phyloP scores from a whole-genome alignment of 2,888 invertebrate genomes.

The Pyrrhosoma nymphula region DNA sequence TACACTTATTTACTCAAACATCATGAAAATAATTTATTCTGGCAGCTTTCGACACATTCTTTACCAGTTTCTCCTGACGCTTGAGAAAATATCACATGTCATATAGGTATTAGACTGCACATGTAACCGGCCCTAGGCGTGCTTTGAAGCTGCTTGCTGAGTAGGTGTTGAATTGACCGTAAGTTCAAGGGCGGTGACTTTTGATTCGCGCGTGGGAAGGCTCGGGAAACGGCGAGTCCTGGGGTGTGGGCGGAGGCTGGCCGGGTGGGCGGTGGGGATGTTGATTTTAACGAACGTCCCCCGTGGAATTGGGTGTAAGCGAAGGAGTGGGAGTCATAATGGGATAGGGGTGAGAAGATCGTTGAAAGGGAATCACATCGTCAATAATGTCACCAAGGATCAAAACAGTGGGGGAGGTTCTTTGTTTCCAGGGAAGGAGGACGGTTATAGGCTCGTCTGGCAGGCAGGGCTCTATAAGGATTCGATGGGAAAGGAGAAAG shows the following conservation, averaged over 20 bases:
- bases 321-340: not conserved
- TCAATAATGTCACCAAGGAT: constrained; percentile 37
- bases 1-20: too few species aligned
- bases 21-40: too few species aligned
- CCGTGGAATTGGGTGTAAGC: not conserved
- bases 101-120: too few species aligned
- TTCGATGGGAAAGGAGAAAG: not conserved
- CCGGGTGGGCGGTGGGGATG: not conserved
- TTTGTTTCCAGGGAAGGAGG: not conserved
- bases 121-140: too few species aligned
- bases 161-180: too few species aligned
- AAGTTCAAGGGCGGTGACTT: not conserved
- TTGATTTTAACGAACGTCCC: not conserved
- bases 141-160: too few species aligned
- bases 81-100: too few species aligned
- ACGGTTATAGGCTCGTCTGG: not conserved
- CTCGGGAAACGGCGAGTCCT: not conserved
- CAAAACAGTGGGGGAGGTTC: constrained; percentile 22
- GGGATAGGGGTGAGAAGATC: not conserved
- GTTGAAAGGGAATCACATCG: not conserved
- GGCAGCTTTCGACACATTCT: too few species aligned
- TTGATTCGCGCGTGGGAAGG: not conserved
- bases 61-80: too few species aligned
- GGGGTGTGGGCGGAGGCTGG: not conserved
- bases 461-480: not conserved